phyloP scores from a whole-genome alignment of 2,113 vertebrate species.

The Ariopsis seemanni region DNA sequence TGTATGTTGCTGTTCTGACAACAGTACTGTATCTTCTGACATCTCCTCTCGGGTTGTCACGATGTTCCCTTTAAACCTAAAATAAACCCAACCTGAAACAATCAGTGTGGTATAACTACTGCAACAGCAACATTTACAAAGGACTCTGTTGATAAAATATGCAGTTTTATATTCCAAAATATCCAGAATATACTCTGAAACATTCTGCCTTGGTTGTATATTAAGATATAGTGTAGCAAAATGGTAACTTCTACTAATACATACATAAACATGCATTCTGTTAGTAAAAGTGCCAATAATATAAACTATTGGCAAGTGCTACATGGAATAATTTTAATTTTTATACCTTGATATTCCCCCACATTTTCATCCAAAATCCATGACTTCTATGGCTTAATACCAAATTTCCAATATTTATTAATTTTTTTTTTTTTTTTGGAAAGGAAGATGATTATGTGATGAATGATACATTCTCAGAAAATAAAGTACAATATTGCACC shows the following conservation, averaged over 20 bases:
- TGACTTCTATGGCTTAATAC: neutral
- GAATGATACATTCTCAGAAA: too few species aligned
- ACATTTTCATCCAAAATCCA: neutral
- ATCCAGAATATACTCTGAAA: neutral
- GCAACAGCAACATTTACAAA: neutral
- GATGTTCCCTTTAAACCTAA: conserved; percentile 62
- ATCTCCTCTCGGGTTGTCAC: conserved; percentile 60
- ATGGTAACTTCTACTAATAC: neutral
- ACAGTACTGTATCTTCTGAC: conserved; percentile 57
- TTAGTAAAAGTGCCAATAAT: neutral
- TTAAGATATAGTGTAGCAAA: neutral
- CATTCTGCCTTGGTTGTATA: neutral
- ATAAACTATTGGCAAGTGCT: neutral
- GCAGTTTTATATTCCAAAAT: neutral
- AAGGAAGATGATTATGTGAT: neutral
- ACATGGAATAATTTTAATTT: neutral
- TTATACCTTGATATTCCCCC: neutral
- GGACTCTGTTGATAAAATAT: neutral
- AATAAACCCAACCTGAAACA: conserved; percentile 63
- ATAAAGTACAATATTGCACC: too few species aligned
- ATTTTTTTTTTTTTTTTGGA: neutral
- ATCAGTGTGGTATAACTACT: neutral
- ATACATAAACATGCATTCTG: neutral
- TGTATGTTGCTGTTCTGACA: conserved; percentile 53
- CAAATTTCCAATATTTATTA: neutral